phyloP scores from a whole-genome alignment of 1,140 invertebrate species.

The Agrypnia vestita region DNA sequence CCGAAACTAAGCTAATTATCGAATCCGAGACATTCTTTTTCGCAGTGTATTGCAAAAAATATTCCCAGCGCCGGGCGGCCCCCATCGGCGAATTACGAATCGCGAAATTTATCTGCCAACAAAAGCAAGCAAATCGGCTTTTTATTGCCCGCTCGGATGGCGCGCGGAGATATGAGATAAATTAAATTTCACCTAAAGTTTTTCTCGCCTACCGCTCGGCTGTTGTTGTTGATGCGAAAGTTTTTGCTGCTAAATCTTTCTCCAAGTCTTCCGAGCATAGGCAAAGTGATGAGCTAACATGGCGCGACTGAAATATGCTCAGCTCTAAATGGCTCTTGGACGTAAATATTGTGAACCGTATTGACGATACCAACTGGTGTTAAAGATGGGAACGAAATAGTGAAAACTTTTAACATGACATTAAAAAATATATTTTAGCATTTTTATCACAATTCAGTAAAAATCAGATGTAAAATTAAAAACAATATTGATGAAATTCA shows the following conservation, averaged over 20 bases:
- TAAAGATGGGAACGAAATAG: too few species aligned
- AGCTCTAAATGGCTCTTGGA: neutral
- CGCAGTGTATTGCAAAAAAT: constrained; percentile 21
- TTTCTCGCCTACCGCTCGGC: neutral
- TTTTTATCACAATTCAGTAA: too few species aligned
- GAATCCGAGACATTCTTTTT: constrained; percentile 48
- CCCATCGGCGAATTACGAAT: neutral
- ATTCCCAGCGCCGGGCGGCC: neutral
- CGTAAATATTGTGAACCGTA: too few species aligned
- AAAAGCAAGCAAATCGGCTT: constrained; percentile 5
- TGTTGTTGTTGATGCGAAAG: constrained; percentile 12
- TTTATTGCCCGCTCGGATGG: constrained; percentile 22
- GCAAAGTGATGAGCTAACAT: neutral
- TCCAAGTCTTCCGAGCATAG: constrained; percentile 11
- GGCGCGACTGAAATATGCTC: neutral
- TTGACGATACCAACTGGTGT: too few species aligned
- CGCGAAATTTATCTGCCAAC: neutral
- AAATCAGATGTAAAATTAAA: too few species aligned
- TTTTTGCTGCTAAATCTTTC: neutral
- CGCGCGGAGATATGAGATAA: constrained; percentile 2
- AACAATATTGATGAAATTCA: too few species aligned
- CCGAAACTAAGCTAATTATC: constrained; percentile 56
- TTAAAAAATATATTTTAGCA: too few species aligned
- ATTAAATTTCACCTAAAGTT: constrained; percentile 20
- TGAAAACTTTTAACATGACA: too few species aligned